A percentile compares a stretch with the other conserved stretches of the same genome.
These are phyloP conservation scores for Sapayoa aenigma DNA, from an alignment of 2,113 vertebrate genomes.

Conservation along the genomic window DNA sequence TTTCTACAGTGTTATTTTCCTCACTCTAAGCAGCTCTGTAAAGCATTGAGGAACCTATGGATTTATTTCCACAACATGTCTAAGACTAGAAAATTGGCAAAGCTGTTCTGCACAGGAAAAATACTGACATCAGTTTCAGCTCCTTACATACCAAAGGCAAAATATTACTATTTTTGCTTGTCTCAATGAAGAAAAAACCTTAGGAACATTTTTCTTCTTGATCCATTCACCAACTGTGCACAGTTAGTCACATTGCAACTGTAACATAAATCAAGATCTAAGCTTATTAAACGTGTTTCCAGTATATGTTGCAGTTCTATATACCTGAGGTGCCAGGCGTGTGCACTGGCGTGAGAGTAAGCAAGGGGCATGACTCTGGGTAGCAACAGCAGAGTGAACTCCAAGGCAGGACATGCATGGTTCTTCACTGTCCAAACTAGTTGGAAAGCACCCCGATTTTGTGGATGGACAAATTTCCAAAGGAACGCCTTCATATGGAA, in stretches of 20 bases:
- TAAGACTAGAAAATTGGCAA: background rate
- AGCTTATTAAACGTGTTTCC: background rate
- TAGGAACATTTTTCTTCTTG: background rate
- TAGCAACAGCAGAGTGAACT: background rate
- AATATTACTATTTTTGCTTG: background rate
- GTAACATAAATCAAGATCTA: background rate
- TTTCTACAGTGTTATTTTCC: background rate
- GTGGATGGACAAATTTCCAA: background rate
- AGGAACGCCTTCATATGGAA: background rate
- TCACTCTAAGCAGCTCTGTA: background rate
- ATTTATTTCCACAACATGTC: background rate
- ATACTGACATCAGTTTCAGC: background rate
- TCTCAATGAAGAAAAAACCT: background rate
- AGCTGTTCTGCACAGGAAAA: background rate
- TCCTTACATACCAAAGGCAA: background rate
- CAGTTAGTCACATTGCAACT: background rate
- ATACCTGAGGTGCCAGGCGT: background rate
- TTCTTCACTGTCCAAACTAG: background rate
- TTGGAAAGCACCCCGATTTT: background rate
- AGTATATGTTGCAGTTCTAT: background rate
- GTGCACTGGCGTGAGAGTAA: background rate
- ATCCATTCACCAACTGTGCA: background rate
- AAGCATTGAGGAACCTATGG: background rate
- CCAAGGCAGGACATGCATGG: background rate
- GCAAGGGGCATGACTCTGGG: background rate